phyloP scores from a whole-genome alignment of 2,888 invertebrate species.

The Microplitis deprimator region DNA sequence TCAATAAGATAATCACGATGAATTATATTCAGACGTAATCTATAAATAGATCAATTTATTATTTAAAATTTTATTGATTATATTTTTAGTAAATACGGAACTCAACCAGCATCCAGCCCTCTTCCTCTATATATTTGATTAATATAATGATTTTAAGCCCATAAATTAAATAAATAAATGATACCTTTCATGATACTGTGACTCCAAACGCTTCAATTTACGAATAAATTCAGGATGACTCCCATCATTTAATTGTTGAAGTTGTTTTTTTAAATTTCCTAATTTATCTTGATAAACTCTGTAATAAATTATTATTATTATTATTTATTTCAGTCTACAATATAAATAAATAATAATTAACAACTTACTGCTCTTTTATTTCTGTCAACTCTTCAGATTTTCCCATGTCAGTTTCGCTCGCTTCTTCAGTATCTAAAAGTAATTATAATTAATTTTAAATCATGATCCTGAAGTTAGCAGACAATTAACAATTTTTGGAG shows the following conservation, averaged over 20 bases:
- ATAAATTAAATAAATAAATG: neutral
- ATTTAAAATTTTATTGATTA: neutral
- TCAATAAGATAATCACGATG: conserved; percentile 87
- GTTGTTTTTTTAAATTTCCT: conserved; percentile 88
- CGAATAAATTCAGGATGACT: conserved; percentile 89
- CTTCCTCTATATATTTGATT: no score
- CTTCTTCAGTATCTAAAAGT: conserved; percentile 90
- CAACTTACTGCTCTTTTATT: conserved; percentile 87
- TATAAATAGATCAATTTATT: conserved; percentile 45
- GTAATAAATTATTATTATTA: conserved; percentile 34
- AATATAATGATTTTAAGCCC: no score
- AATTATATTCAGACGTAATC: conserved; percentile 81
- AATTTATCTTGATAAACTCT: conserved; percentile 94
- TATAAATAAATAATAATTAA: conserved; percentile 11
- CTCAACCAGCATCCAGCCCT: no score
- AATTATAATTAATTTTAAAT: conserved; percentile 14
- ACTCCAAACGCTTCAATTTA: conserved; percentile 86
- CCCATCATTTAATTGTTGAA: conserved; percentile 90
- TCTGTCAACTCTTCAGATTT: conserved; percentile 86
- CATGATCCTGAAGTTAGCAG: no score
- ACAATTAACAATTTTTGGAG: no score
- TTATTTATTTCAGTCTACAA: neutral
- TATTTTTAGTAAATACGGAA: neutral
- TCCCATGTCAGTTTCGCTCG: conserved; percentile 94
- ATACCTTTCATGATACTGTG: conserved; percentile 83